phyloP scores from a whole-genome alignment of 64 coral and sea anemone genomes.

The Pachyseris speciosa region DNA sequence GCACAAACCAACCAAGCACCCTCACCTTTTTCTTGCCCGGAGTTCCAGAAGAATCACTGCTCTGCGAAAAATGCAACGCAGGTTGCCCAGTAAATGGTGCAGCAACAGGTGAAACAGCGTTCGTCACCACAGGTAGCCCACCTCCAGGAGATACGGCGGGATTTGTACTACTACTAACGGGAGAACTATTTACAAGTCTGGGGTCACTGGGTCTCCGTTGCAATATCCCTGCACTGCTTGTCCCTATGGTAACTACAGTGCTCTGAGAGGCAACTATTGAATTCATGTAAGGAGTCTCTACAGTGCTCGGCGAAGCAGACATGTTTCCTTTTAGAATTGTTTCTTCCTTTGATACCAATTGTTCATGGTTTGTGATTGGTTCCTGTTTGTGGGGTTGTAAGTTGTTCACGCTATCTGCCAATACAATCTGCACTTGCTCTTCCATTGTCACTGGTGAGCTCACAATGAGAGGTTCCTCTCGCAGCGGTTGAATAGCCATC shows the following conservation, averaged over 20 bases:
- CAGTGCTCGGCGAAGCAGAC: constrained; percentile 9
- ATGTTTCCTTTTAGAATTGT: neutral
- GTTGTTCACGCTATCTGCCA: constrained; percentile 44
- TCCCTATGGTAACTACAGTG: neutral
- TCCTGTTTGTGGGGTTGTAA: constrained; percentile 45
- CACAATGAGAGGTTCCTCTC: constrained; percentile 18
- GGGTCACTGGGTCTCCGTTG: constrained; percentile 83
- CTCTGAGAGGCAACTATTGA: constrained; percentile 1
- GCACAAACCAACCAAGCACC: neutral
- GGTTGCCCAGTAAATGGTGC: neutral
- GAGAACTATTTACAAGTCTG: constrained; percentile 67
- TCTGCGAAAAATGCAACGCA: constrained; percentile 11
- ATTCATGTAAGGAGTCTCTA: neutral
- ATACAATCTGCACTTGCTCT: constrained; percentile 45
- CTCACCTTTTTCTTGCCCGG: constrained; percentile 94
- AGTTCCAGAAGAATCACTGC: constrained; percentile 62
- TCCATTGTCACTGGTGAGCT: constrained; percentile 65
- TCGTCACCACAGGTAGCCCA: neutral
- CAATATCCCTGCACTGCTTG: constrained; percentile 7
- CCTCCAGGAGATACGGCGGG: constrained; percentile 28
- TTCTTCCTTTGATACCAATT: constrained; percentile 8
- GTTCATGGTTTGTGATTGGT: constrained; percentile 40
- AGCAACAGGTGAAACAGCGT: constrained; percentile 1
- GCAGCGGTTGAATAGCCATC: neutral
- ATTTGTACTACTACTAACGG: constrained; percentile 42